These are phyloP conservation scores for human DNA, from an alignment of 2,113 vertebrate species.

Conservation along the genomic window DNA sequence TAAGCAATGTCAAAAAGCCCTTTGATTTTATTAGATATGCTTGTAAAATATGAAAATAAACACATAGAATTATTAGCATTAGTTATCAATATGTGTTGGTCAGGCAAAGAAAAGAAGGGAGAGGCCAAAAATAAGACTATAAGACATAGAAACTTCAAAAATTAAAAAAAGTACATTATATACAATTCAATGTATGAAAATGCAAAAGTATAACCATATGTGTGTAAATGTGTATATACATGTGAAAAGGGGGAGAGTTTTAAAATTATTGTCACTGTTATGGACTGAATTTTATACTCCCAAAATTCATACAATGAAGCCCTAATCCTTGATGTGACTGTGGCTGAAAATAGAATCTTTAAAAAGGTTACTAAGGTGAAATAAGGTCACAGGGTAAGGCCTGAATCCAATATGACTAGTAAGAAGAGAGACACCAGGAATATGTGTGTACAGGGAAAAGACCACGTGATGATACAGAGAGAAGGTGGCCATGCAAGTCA, in stretches of 20 bases:
- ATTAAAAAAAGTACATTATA: neutral
- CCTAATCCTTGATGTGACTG: neutral
- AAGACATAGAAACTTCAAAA: neutral
- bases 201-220: neutral
- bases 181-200: neutral
- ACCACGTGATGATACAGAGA: too few relatives aligned
- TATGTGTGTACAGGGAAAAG: neutral
- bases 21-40: neutral
- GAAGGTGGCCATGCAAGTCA: neutral
- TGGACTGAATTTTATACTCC: neutral
- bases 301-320: neutral
- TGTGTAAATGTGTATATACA: neutral
- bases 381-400: neutral
- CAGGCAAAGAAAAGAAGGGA: neutral
- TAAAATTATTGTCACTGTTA: neutral
- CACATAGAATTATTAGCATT: neutral
- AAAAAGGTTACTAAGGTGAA: neutral
- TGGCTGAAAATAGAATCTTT: neutral
- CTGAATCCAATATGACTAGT: neutral
- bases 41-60: neutral
- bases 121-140: neutral
- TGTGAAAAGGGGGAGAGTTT: neutral
- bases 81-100: neutral
- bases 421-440: neutral
- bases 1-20: neutral